Base-by-base conservation (phyloP, 2,888 invertebrate species). In the Empis stercorea region DNA sequence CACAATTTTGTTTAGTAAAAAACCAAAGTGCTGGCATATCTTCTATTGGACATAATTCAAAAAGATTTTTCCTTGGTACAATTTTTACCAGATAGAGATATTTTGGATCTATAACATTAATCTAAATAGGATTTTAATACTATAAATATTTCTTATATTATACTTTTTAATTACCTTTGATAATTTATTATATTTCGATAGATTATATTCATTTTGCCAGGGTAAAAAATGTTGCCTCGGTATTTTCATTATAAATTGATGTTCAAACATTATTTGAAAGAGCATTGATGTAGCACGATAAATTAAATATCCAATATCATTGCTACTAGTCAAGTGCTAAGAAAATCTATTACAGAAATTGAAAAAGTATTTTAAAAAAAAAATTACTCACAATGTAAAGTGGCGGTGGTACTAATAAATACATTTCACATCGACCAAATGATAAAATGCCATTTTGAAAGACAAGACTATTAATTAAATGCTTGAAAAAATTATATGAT, bases 191-290 rank as follows among this genome's bases (percentile, higher is more conserved):
- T 54, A 45, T 45, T 63, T 65, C 4, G 37, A 43, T 2, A 48
- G 9, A 36, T 55, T 57, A n/a, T 51, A 57, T 46, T 64, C 62
- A 16, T 57, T 59, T 53, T 73, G 73, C 76, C 78, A 78, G 1
- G 87, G 87, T 43, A 84, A 57, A 62, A 80, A 84, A 43, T 78
- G 73, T n/a, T 75, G 70, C 51, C 77, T 73, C 1, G 81, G 78
- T 50, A 82, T 67, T 61, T 73, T 75, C 4, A 73, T 73, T 13
- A 87, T 62, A 15, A 79, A 61, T 58, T 78, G 70, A 56, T 68
- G 73, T 54, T 82, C 74, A 61, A 86, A 86, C 32, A 87, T 68
- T 40, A 79, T 62, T 66, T 84, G 79, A 58, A 84, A 84, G 17
- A 86, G 60, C 23, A 83, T 73, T 42, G 79, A 73, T 13, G 72